These are phyloP conservation scores for Lasioglossum albipes DNA, from an alignment of 1,140 invertebrate genomes.

Conservation along the genomic window DNA sequence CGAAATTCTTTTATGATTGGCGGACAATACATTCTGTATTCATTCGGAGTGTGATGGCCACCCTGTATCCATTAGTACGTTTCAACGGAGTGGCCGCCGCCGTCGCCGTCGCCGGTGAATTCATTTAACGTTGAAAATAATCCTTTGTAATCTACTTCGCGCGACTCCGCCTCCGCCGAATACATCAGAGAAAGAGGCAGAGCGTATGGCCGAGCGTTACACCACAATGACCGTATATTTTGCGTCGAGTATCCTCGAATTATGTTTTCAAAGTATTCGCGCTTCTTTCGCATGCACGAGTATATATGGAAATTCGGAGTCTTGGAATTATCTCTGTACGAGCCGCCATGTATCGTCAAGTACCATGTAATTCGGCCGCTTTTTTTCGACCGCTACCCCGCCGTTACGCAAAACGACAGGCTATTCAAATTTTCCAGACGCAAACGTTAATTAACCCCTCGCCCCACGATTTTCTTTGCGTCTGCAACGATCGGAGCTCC, in stretches of 20 bases:
- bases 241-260: background rate
- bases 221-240: background rate
- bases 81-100: slow-evolving; percentile 34
- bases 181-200: background rate
- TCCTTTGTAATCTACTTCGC: slow-evolving; percentile 49
- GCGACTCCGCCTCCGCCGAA: background rate
- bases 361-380: no score
- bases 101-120: slow-evolving; percentile 32
- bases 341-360: background rate
- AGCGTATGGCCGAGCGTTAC: background rate
- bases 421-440: no score
- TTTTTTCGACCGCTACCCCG: no score
- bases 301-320: no score
- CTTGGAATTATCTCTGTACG: background rate
- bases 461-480: no score
- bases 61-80: slow-evolving; percentile 50
- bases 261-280: background rate
- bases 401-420: no score
- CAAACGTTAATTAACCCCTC: no score
- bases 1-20: slow-evolving; percentile 48
- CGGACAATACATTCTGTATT: slow-evolving; percentile 40
- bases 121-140: slow-evolving; percentile 54
- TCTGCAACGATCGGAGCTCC: no score
- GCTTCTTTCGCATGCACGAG: background rate
- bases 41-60: slow-evolving; percentile 23